Conservation (phyloP, 2,113 vertebrate genomes). For the Oriolus oriolus region DNA sequence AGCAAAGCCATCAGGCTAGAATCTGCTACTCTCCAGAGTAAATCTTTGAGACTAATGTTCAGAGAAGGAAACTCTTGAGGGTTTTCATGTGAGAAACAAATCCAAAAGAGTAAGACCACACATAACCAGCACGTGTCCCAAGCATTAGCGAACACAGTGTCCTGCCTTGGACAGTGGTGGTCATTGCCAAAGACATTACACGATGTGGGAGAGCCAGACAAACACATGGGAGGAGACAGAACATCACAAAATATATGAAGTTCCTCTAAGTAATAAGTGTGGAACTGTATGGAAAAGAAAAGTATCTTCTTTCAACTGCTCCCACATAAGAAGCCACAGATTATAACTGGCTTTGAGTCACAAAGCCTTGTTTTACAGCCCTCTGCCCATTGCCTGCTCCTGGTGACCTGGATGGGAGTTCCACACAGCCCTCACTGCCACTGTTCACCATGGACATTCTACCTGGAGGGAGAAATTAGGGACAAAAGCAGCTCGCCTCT, state of each 20-base stretch:
- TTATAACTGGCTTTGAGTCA: not conserved
- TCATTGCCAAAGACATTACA: not conserved
- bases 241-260: not conserved
- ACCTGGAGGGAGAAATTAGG: not conserved
- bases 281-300: not conserved
- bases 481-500: not conserved
- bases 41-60: not conserved
- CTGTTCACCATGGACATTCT: not conserved
- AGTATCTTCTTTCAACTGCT: not conserved
- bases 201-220: not conserved
- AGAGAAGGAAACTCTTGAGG: not conserved
- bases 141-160: not conserved
- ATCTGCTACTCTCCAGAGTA: not conserved
- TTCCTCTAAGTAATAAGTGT: fast-evolving
- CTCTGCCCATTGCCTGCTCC: not conserved
- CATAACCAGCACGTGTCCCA: not conserved
- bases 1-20: not conserved
- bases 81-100: not conserved
- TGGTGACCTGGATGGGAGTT: not conserved
- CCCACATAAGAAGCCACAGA: not conserved
- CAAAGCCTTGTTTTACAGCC: not conserved
- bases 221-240: not conserved
- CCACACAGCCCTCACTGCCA: not conserved
- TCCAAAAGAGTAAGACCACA: not conserved
- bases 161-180: not conserved